Percentiles rank a stretch among this genome's conserved stretches.
Evolutionary conservation across 1,140 invertebrate genomes (phyloP).

Genomic region (Branchinecta lindahli): DNA sequence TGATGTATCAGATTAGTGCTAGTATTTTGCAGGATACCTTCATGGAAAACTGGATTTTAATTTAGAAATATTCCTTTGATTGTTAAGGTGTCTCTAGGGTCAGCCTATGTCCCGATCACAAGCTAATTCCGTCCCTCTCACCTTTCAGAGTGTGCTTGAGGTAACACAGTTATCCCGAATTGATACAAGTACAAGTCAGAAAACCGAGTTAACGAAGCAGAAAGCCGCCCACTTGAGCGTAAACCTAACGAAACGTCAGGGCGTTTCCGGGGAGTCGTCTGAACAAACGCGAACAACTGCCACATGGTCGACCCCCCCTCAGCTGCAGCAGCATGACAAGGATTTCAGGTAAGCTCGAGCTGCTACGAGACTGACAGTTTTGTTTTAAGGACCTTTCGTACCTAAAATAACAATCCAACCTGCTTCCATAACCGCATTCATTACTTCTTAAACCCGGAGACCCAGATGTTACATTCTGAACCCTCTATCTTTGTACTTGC

Average conservation of each 20-base stretch:
- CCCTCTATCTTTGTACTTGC: no score
- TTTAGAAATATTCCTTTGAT: no score
- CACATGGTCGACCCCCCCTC: neutral
- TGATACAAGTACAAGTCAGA: neutral
- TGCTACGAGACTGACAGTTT: no score
- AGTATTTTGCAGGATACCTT: no score
- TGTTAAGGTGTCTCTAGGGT: neutral
- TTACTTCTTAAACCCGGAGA: no score
- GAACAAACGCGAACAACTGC: neutral
- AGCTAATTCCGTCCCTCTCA: neutral
- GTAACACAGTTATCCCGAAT: neutral
- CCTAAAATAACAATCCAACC: no score
- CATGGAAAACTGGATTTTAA: no score
- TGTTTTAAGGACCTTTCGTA: no score
- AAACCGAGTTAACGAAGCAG: neutral
- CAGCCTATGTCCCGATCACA: neutral
- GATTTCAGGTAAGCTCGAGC: neutral
- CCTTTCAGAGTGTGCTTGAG: neutral
- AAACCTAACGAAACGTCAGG: neutral
- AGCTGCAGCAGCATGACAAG: neutral
- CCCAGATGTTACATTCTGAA: no score
- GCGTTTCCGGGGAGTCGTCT: neutral
- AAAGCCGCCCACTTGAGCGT: neutral
- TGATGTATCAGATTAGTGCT: no score
- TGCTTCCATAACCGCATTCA: no score